A percentile compares a stretch with the other conserved stretches of the same genome.
These are phyloP conservation scores for Phenganax marumi DNA, from an alignment of 92 coral and sea anemone genomes.

Conservation along the genomic window DNA sequence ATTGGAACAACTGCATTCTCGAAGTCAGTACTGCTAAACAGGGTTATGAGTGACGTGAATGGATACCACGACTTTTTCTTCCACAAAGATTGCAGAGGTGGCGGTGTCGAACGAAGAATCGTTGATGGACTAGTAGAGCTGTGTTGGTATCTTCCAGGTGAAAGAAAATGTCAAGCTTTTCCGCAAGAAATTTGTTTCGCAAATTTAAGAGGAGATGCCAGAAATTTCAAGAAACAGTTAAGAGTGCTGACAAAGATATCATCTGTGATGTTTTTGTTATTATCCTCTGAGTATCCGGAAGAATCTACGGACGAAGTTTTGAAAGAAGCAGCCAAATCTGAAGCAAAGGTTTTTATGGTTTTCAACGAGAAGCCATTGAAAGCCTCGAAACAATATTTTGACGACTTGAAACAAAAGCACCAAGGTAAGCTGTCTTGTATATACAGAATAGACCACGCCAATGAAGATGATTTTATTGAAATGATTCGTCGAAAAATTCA, in stretches of 20 bases:
- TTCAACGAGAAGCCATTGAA: slow-evolving; percentile 11
- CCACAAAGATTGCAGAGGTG: slow-evolving; percentile 46
- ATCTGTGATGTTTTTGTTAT: slow-evolving; percentile 12
- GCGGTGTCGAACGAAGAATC: slow-evolving; percentile 24
- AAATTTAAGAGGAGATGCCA: slow-evolving; percentile 34
- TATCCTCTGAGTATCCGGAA: slow-evolving; percentile 20
- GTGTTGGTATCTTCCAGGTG: slow-evolving; percentile 44
- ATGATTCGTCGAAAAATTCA: slow-evolving; percentile 18
- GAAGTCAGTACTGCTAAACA: slow-evolving; percentile 17
- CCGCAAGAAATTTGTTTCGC: slow-evolving; percentile 33
- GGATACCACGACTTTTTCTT: slow-evolving; percentile 35
- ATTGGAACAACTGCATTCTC: slow-evolving; percentile 21
- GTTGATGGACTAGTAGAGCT: slow-evolving; percentile 39
- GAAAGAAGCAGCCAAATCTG: neutral
- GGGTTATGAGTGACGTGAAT: slow-evolving; percentile 32
- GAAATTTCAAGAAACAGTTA: slow-evolving; percentile 24
- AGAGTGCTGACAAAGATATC: slow-evolving; percentile 21
- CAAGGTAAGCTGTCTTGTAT: neutral
- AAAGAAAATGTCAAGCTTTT: slow-evolving; percentile 23
- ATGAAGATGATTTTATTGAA: slow-evolving; percentile 32
- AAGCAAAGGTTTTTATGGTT: slow-evolving; percentile 7
- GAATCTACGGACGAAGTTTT: neutral
- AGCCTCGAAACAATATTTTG: slow-evolving; percentile 9
- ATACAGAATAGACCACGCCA: neutral
- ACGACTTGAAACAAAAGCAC: slow-evolving; percentile 1